Conservation (phyloP, 2,113 vertebrate genomes). For the Alces alces region DNA sequence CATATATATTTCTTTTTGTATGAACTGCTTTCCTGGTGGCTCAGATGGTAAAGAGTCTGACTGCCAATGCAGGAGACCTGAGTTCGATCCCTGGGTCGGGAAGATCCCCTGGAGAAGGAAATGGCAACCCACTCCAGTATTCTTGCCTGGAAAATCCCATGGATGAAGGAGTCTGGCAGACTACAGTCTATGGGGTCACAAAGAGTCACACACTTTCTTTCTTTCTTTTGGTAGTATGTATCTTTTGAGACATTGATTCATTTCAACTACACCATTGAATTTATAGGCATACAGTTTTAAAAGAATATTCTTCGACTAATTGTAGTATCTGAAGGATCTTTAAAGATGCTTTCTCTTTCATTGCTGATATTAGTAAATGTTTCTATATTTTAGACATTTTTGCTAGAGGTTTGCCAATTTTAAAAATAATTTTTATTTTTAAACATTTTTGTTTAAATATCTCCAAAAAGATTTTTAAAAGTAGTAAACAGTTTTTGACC, state of each 20-base stretch:
- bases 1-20: not conserved
- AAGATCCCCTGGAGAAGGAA: not conserved
- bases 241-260: not conserved
- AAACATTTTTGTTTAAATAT: not conserved
- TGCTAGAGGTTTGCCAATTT: not conserved
- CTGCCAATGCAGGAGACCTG: accelerated
- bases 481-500: not conserved
- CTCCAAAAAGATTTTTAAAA: not conserved
- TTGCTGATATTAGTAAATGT: not conserved
- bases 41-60: not conserved
- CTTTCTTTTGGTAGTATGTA: not conserved
- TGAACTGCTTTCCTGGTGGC: not conserved
- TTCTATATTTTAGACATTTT: not conserved
- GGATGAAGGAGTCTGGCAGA: not conserved
- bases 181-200: not conserved
- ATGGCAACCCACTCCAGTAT: not conserved
- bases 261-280: not conserved
- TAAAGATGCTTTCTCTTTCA: not conserved
- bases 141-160: not conserved
- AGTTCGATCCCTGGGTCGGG: not conserved
- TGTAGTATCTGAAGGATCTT: not conserved
- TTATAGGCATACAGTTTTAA: not conserved
- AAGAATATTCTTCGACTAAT: not conserved
- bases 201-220: not conserved
- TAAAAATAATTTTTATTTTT: not conserved